Percentiles rank a stretch among this genome's conserved stretches.
These are phyloP conservation scores for Girardia tigrina DNA, from an alignment of 2,888 invertebrate genomes.

Conservation along the genomic window DNA sequence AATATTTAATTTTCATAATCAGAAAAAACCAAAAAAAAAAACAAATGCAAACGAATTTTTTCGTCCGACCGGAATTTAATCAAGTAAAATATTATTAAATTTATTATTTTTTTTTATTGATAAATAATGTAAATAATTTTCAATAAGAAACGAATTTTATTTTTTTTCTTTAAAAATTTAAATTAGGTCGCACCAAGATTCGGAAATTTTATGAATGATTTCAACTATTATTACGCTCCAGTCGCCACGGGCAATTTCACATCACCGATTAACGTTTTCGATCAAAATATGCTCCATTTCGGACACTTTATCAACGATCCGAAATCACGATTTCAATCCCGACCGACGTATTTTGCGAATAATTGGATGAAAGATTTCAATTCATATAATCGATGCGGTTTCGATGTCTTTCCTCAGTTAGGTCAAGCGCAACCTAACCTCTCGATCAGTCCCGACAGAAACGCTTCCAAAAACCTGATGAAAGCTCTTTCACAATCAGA, in stretches of 20 bases:
- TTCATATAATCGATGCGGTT: not conserved
- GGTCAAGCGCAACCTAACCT: not conserved
- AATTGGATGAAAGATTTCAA: not conserved
- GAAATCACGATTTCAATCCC: not conserved
- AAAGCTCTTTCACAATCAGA: not conserved
- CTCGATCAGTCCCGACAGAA: not conserved
- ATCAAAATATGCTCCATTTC: not conserved
- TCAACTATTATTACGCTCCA: not conserved
- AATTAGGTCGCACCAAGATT: not conserved
- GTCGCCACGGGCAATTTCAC: not conserved
- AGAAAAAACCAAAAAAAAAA: no score
- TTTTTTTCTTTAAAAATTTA: not conserved
- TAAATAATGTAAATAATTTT: no score
- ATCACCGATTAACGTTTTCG: not conserved
- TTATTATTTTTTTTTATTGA: no score
- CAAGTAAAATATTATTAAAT: not conserved
- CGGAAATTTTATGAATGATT: not conserved
- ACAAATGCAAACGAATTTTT: not conserved
- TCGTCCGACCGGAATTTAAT: not conserved
- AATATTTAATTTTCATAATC: no score
- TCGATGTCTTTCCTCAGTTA: not conserved
- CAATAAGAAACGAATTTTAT: no score
- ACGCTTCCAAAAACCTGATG: not conserved
- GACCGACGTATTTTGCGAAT: not conserved
- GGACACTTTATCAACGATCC: not conserved